Conservation (phyloP, 2,888 invertebrate genomes). For the Drosophila antonietae region DNA sequence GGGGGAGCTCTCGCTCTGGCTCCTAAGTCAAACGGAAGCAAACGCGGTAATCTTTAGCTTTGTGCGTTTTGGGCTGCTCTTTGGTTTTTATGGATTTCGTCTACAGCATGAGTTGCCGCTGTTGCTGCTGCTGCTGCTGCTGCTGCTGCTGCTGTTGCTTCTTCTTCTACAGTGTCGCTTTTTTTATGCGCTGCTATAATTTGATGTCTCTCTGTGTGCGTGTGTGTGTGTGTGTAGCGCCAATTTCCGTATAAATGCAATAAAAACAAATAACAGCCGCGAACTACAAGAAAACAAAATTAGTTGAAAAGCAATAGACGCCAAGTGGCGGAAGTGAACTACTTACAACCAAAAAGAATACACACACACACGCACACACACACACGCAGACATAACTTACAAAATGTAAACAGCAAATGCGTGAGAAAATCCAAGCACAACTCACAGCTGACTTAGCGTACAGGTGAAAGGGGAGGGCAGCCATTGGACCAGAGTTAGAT, state of each 20-base stretch:
- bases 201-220: conserved; percentile 23
- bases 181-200: conserved; percentile 54
- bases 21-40: conserved; percentile 50
- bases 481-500: background rate
- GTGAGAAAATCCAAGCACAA: conserved; percentile 67
- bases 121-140: background rate
- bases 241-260: conserved; percentile 82
- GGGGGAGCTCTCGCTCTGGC: background rate
- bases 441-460: conserved; percentile 55
- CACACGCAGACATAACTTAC: background rate
- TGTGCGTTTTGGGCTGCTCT: conserved; percentile 49
- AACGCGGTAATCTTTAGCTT: conserved; percentile 49
- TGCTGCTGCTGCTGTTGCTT: background rate
- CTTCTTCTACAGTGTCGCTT: conserved; percentile 23
- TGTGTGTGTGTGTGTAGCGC: conserved; percentile 58
- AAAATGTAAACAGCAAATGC: conserved; percentile 53
- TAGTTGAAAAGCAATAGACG: conserved; percentile 71
- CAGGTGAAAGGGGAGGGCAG: conserved; percentile 22
- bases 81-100: conserved; percentile 60
- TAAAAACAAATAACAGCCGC: conserved; percentile 78
- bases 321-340: conserved; percentile 70
- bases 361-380: conserved; percentile 3
- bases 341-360: conserved; percentile 29
- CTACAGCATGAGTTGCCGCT: conserved; percentile 3
- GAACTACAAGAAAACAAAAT: conserved; percentile 77